Evolutionary conservation across 2,888 invertebrate species (phyloP).

Genomic region (Melipona bicolor): DNA sequence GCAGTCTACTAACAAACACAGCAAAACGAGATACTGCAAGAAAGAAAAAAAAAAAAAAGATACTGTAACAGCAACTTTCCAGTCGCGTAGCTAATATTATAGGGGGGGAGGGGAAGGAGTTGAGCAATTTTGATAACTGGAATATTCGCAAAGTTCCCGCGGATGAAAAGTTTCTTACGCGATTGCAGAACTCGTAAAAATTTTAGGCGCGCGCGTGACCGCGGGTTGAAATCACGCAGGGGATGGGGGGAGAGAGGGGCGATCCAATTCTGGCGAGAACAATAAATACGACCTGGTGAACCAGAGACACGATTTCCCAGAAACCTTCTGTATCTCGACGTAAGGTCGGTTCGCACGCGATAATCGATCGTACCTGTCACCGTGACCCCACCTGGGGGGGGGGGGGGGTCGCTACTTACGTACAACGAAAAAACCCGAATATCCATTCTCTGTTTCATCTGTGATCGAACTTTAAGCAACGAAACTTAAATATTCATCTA

Average conservation of each 20-base stretch:
- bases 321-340: slow-evolving; percentile 51
- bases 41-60: too few relatives aligned
- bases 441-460: background rate
- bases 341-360: slow-evolving; percentile 69
- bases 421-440: too few relatives aligned
- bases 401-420: background rate
- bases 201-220: background rate
- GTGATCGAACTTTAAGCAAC: background rate
- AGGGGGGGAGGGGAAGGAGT: accelerated
- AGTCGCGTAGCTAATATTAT: background rate
- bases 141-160: background rate
- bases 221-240: background rate
- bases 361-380: slow-evolving; percentile 68
- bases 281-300: slow-evolving; percentile 67
- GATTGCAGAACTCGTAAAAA: background rate
- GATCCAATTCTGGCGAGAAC: slow-evolving; percentile 53
- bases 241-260: slow-evolving; percentile 7
- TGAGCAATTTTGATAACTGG: background rate
- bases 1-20: too few relatives aligned
- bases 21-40: too few relatives aligned
- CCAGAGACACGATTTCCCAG: slow-evolving; percentile 63
- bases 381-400: background rate
- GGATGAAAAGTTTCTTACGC: background rate
- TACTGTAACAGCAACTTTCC: background rate
- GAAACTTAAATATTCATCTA: background rate